A percentile compares a stretch with the other conserved stretches of the same genome.
phyloP scores from a whole-genome alignment of 2,888 invertebrate species.

The Cryptocephalus primarius region DNA sequence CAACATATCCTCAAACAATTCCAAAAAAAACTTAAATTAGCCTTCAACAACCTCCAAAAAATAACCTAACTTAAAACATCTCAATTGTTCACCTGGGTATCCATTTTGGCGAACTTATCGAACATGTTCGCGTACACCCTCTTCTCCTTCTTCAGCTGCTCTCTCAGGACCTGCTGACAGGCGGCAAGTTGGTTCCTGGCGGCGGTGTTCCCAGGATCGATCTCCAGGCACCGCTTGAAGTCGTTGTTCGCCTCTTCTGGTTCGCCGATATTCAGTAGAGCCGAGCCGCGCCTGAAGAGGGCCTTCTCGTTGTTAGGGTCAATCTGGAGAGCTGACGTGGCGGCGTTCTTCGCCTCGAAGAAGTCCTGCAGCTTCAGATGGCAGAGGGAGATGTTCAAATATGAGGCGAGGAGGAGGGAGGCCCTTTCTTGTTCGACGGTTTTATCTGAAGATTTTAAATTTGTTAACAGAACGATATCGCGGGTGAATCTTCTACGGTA shows the following conservation, averaged over 20 bases:
- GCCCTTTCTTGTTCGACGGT: conserved; percentile 39
- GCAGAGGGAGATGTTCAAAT: conserved; percentile 75
- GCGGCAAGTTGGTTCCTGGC: conserved; percentile 64
- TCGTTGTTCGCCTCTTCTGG: conserved; percentile 65
- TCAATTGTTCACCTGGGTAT: conserved; percentile 51
- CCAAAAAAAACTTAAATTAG: too few relatives aligned
- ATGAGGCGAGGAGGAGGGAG: conserved; percentile 53
- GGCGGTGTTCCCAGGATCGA: conserved; percentile 84
- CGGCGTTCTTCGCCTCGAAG: conserved; percentile 60
- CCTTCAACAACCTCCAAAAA: too few relatives aligned
- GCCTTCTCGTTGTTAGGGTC: conserved; percentile 79
- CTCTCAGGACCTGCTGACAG: conserved; percentile 63
- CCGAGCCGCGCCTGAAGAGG: conserved; percentile 78
- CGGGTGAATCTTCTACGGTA: too few relatives aligned
- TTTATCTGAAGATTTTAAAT: conserved; percentile 33
- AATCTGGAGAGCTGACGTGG: conserved; percentile 64
- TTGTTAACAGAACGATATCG: conserved; percentile 2
- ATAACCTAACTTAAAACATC: too few relatives aligned
- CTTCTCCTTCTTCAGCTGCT: conserved; percentile 71
- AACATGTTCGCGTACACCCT: conserved; percentile 92
- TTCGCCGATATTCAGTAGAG: conserved; percentile 63
- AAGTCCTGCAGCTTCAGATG: conserved; percentile 63
- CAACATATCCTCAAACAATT: too few relatives aligned
- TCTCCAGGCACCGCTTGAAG: conserved; percentile 54
- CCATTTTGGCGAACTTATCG: conserved; percentile 76